phyloP scores from a whole-genome alignment of 2,113 vertebrate species.

The Syngnathus typhle region DNA sequence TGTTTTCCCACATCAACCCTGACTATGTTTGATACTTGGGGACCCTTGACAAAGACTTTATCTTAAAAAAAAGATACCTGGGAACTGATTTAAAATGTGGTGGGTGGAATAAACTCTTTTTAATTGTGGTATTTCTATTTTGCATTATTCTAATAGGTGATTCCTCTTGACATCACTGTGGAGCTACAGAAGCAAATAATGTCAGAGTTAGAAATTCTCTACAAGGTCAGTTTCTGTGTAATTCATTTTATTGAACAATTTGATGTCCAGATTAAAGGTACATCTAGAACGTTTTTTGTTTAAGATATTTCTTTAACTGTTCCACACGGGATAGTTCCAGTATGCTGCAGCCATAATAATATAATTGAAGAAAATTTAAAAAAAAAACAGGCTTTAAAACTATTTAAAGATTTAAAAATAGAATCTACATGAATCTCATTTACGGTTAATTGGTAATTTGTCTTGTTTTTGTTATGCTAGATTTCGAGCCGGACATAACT shows the following conservation, averaged over 20 bases:
- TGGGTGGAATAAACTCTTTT: background rate
- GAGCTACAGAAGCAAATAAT: conserved; percentile 98
- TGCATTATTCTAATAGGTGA: conserved; percentile 74
- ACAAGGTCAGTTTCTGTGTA: conserved; percentile 78
- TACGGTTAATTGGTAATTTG: too few species aligned
- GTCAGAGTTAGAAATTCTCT: conserved; percentile 97
- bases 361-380: too few species aligned
- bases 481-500: too few species aligned
- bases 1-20: too few species aligned
- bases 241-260: background rate
- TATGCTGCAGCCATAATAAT: too few species aligned
- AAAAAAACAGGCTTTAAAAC: too few species aligned
- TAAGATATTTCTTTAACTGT: too few species aligned
- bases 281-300: too few species aligned
- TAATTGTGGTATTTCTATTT: background rate
- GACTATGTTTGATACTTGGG: background rate
- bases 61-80: background rate
- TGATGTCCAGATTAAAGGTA: background rate
- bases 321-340: too few species aligned
- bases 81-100: background rate
- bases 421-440: too few species aligned
- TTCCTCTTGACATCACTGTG: conserved; percentile 92
- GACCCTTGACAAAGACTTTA: background rate
- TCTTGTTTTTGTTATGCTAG: too few species aligned
- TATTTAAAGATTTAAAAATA: too few species aligned